Percentiles rank a stretch among this genome's conserved stretches.
These are phyloP conservation scores for Stomatorhinus walkeri DNA, from an alignment of 2,797 vertebrate species.

Conservation along the genomic window DNA sequence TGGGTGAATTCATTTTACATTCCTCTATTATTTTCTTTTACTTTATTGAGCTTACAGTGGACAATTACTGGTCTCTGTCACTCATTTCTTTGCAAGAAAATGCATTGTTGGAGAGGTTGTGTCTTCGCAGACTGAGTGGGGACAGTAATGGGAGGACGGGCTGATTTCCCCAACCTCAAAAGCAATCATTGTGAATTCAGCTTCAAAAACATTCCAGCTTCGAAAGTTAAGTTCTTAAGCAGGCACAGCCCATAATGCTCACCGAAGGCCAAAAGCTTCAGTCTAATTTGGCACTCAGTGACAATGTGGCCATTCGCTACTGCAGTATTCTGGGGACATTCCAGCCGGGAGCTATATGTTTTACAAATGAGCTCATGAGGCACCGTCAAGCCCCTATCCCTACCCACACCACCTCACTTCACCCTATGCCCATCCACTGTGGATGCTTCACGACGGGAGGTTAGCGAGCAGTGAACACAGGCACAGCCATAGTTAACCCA, in stretches of 20 bases:
- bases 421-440: neutral
- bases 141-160: neutral
- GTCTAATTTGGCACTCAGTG: neutral
- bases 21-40: neutral
- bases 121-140: neutral
- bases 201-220: neutral
- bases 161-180: neutral
- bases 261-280: neutral
- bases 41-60: neutral
- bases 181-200: neutral
- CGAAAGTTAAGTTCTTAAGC: neutral
- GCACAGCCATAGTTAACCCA: neutral
- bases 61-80: neutral
- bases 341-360: neutral
- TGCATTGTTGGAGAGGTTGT: neutral
- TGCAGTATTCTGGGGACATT: neutral
- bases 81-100: neutral
- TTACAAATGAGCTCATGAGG: neutral
- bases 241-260: neutral
- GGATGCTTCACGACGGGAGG: neutral
- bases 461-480: neutral
- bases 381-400: neutral
- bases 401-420: neutral
- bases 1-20: neutral
- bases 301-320: neutral